Base-by-base conservation (phyloP, 2,888 invertebrate genomes). In the Megastigmus dorsalis region DNA sequence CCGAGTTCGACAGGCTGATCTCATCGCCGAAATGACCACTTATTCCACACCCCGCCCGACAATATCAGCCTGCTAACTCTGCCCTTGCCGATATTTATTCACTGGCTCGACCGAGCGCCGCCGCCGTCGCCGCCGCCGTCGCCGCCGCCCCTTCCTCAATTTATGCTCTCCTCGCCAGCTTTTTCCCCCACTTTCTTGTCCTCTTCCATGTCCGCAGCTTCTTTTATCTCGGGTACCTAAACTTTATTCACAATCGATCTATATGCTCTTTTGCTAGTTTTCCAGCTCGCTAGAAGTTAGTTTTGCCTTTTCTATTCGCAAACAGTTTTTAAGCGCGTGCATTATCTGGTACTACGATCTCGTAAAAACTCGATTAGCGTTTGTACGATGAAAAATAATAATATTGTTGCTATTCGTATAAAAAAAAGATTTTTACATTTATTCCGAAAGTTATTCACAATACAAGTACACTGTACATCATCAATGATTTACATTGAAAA, bases 1-100 rank as follows among this genome's bases (percentile, higher is more conserved):
- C 87, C 83, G 86, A 85, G 87, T 87, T 87, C 86, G 87, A 88
- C 87, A 87, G 87, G 88, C 88, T 88, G 88, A 88, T 88, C 86
- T 87, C 86, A 88, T 88, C 88, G 88, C 88, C 88, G 88, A 88
- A 88, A 87, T 88, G 86, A 86, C 82, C 85, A 78, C 79, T 80
- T 84, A 69, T 38, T 70, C 65, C 85, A 87, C 88, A 87, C 82
- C 86, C 87, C 88, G 87, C 80, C 84, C 86, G 86, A 88, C 87
- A 85, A 87, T 83, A 88, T 88, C 88, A 87, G 87, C 87, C 87
- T 88, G 87, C 84, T 88, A 88, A 87, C 88, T 86, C 86, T 85
- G 85, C 82, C 84, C 85, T 81, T 79, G 78, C 60, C 45, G 15
- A n/a, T 36, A 57, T 65, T 43, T 65, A 28, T 41, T 18, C 15